Evolutionary conservation across 2,113 vertebrate species (phyloP), one percentile per base, ranked within the genome.

Genomic region (Anguilla japonica): DNA sequence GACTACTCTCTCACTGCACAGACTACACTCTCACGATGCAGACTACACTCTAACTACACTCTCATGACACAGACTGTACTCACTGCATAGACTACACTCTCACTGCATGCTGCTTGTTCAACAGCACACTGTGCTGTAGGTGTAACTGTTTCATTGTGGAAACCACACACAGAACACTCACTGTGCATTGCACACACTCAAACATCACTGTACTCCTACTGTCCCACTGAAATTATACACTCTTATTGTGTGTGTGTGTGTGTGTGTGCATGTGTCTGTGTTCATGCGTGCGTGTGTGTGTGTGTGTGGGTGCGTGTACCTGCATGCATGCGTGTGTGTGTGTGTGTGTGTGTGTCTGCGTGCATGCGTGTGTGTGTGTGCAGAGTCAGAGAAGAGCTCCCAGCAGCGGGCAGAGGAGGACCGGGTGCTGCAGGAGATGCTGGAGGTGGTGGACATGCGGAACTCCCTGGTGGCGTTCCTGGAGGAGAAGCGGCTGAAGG

Each of bases 371-470:
- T 85, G 56, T 18, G n/a, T 41, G 41, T 71, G 46, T 86, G 7
- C 41, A 99, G 98, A 96, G 67, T 87, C 86, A 22, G 89, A 94
- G 67, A 98, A 97, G 92, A 97, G 95, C 0, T 26, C 91, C 0
- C 94, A 94, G 2, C 96, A 98, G 53, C 86, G 5, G 0, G 85
- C 22, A 0, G 94, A 95, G 0, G 98, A 98, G 90, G 92, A 96
- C 0, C 89, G 90, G 29, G 89, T 96, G 89, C 93, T 98, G 43
- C 92, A 86, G 39, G 92, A 97, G 93, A 95, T 97, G 95, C 39
- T 99, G 81, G 95, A 97, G 0, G 97, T 99, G 91, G 97, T 99
- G 92, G 95, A 98, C 91, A 95, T 97, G 94, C 94, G 97, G 85
- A 95, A 99, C 43, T 88, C 94, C 22, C 94, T 99, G 89, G 98